phyloP scores from a whole-genome alignment of 2,797 vertebrate species.

The Eupleurogrammus muticus region DNA sequence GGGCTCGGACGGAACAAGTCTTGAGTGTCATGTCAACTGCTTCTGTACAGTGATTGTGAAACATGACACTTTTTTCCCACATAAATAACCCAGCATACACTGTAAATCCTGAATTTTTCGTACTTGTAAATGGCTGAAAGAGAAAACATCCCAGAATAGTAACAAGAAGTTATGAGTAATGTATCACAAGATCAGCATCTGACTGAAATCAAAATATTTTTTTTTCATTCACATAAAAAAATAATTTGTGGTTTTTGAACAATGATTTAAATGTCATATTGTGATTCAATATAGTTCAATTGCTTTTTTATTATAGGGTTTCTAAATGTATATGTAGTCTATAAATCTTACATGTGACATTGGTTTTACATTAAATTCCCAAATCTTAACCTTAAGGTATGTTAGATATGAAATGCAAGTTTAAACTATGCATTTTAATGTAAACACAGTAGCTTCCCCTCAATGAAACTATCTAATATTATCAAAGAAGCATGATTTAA shows the following conservation, averaged over 20 bases:
- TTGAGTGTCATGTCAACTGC: neutral
- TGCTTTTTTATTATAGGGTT: too few relatives aligned
- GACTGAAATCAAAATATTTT: too few relatives aligned
- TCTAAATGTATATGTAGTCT: too few relatives aligned
- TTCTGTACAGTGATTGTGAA: neutral
- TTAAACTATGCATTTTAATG: neutral
- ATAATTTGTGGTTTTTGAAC: neutral
- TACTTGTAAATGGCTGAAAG: neutral
- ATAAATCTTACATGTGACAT: neutral
- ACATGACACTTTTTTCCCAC: neutral
- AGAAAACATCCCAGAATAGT: neutral
- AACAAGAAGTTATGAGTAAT: neutral
- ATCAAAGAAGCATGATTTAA: neutral
- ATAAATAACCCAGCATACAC: neutral
- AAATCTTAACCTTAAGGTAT: neutral
- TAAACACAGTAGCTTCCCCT: neutral
- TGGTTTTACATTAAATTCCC: too few relatives aligned
- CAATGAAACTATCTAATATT: neutral
- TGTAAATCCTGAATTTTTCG: neutral
- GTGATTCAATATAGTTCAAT: neutral
- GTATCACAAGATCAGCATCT: too few relatives aligned
- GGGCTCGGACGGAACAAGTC: neutral
- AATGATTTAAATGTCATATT: too few relatives aligned
- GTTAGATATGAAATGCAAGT: neutral
- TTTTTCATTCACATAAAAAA: neutral